Percentiles rank a stretch among this genome's conserved stretches.
Conservation (phyloP, 2,113 vertebrate species). For the Noctilio leporinus region DNA sequence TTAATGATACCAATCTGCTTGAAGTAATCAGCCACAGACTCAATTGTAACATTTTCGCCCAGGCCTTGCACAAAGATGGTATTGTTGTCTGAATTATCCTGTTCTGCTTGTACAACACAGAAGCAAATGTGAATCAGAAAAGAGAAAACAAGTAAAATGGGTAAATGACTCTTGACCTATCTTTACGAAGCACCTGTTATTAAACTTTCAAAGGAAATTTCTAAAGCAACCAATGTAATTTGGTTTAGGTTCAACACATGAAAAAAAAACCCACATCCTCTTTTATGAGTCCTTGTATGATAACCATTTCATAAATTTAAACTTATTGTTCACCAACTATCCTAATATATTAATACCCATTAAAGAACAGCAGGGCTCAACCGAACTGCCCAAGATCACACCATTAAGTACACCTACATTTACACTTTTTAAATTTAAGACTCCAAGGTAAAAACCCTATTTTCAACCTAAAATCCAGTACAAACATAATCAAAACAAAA, state of each 20-base stretch:
- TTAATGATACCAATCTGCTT: conserved; percentile 96
- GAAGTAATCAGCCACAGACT: conserved; percentile 91
- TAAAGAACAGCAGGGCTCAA: not conserved
- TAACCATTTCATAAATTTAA: not conserved
- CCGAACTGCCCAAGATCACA: not conserved
- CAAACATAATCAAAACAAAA: not conserved
- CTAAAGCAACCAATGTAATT: not conserved
- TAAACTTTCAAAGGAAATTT: not conserved
- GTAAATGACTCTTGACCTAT: not conserved
- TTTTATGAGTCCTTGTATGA: not conserved
- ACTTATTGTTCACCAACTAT: not conserved
- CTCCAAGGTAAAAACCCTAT: not conserved
- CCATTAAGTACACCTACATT: not conserved
- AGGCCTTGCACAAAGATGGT: conserved; percentile 95
- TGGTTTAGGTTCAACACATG: not conserved
- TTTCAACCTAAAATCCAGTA: not conserved
- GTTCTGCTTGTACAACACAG: conserved; percentile 77
- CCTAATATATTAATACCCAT: not conserved
- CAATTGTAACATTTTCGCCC: conserved; percentile 89
- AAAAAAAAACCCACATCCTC: not conserved
- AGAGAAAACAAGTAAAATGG: not conserved
- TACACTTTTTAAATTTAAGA: not conserved
- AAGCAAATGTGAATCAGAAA: not conserved
- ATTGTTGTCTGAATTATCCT: conserved; percentile 94
- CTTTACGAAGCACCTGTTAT: not conserved